A percentile compares a stretch with the other conserved stretches of the same genome.
Evolutionary conservation across 2,888 invertebrate genomes (phyloP).

Genomic region (Phorcus lineatus): DNA sequence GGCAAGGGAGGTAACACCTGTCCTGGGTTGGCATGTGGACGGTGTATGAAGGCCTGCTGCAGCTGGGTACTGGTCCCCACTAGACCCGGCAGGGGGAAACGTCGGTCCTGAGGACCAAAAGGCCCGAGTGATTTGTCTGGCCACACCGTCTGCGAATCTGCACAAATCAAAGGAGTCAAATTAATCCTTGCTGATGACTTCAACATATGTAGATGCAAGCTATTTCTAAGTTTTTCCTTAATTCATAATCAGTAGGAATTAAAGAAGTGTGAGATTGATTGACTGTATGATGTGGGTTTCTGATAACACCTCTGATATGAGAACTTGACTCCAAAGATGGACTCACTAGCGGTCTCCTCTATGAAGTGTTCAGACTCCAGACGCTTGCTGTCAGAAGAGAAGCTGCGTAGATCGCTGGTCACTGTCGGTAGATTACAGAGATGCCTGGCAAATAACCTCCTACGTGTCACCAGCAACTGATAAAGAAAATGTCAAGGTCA

Average conservation of each 20-base stretch:
- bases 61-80: constrained; percentile 44
- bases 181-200: not conserved
- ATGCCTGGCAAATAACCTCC: constrained; percentile 48
- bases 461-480: not conserved
- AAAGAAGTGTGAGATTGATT: too few species aligned
- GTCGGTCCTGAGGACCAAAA: constrained; percentile 61
- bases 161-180: not conserved
- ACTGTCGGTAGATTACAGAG: constrained; percentile 64
- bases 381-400: constrained; percentile 57
- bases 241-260: too few species aligned
- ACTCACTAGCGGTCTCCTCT: constrained; percentile 17
- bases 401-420: constrained; percentile 65
- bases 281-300: too few species aligned
- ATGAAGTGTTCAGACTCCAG: constrained; percentile 14
- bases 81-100: constrained; percentile 69
- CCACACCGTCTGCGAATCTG: constrained; percentile 54
- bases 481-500: not conserved
- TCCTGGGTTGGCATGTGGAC: constrained; percentile 20
- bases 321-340: too few species aligned
- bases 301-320: too few species aligned
- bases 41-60: not conserved
- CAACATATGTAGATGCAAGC: too few species aligned
- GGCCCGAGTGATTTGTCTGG: constrained; percentile 66
- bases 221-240: too few species aligned
- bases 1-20: constrained; percentile 48